Conservation (phyloP, 2,888 invertebrate genomes). For the Chalcosyrphus nemorum region DNA sequence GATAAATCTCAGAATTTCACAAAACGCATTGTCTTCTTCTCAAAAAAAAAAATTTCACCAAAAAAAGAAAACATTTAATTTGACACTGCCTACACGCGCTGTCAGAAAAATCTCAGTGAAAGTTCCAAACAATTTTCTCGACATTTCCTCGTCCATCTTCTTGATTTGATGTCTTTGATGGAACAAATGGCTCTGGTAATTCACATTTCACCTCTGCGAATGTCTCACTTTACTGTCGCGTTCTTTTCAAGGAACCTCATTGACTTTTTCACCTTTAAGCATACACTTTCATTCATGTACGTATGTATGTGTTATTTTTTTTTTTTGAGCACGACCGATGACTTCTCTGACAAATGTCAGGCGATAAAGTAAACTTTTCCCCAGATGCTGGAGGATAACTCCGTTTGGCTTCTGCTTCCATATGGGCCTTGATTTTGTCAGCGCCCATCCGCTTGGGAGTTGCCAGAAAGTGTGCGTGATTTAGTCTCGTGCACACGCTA, state of each 20-base stretch:
- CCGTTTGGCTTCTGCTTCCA: not conserved
- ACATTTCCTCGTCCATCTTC: conserved; percentile 36
- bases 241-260: conserved; percentile 19
- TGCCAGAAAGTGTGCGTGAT: conserved; percentile 15
- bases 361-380: conserved; percentile 44
- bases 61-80: not conserved
- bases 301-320: no score
- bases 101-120: not conserved
- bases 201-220: conserved; percentile 15
- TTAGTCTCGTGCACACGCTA: not conserved
- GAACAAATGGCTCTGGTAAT: conserved; percentile 13
- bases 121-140: conserved; percentile 31
- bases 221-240: conserved; percentile 22
- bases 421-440: not conserved
- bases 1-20: not conserved
- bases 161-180: not conserved
- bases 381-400: conserved; percentile 21
- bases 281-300: conserved; percentile 10
- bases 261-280: conserved; percentile 3
- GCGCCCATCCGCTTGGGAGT: not conserved
- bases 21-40: not conserved
- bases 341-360: conserved; percentile 58
- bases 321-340: conserved; percentile 18
- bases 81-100: not conserved
- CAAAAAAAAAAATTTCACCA: no score